Percentiles rank a stretch among this genome's conserved stretches.
Evolutionary conservation across 2,797 vertebrate species (phyloP).

Genomic region (Columba guinea): DNA sequence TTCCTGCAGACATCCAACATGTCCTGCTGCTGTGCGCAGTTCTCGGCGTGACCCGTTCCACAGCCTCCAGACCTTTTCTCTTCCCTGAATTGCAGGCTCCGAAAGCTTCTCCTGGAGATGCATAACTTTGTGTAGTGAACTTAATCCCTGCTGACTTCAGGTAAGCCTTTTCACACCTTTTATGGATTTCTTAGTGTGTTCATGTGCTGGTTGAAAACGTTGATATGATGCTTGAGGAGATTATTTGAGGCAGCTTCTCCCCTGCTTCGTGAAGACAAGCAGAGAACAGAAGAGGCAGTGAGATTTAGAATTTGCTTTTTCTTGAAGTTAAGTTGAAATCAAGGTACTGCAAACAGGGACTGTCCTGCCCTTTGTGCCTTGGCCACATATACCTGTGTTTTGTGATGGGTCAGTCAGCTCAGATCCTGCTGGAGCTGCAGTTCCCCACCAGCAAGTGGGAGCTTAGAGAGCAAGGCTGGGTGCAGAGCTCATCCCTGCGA

Average conservation of each 20-base stretch:
- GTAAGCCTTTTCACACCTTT: not conserved
- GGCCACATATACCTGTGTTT: not conserved
- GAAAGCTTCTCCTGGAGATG: conserved; percentile 1
- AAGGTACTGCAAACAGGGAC: not conserved
- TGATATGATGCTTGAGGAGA: not conserved
- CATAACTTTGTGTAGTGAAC: not conserved
- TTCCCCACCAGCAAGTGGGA: not conserved
- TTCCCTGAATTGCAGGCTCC: not conserved
- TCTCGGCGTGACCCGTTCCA: not conserved
- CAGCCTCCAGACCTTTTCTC: not conserved
- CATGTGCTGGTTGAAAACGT: not conserved
- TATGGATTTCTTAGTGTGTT: conserved; percentile 12
- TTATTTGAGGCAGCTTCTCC: not conserved
- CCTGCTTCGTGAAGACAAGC: not conserved
- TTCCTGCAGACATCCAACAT: conserved; percentile 36
- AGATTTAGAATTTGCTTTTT: not conserved
- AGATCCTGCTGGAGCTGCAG: not conserved
- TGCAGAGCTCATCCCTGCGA: not conserved
- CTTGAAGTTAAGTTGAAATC: not conserved
- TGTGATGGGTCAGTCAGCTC: not conserved
- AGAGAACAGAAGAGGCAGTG: not conserved
- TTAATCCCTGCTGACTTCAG: conserved; percentile 8
- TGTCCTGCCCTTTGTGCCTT: not conserved
- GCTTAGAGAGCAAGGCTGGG: not conserved
- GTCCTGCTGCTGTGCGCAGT: not conserved